These are phyloP conservation scores for Lanistes nyassanus DNA, from an alignment of 1,140 invertebrate species.

Conservation along the genomic window DNA sequence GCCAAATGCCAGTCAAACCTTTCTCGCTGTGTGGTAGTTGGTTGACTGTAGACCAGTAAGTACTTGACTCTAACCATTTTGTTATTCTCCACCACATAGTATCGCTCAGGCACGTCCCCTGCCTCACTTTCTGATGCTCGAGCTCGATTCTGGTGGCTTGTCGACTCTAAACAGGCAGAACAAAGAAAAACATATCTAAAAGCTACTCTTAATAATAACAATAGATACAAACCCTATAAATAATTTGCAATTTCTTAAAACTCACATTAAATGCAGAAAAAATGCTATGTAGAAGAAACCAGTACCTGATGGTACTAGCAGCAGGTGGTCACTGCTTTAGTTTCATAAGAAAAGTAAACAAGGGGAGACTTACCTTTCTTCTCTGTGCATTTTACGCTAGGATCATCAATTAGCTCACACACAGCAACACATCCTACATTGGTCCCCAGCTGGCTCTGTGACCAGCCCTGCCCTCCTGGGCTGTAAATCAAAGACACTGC, in stretches of 20 bases:
- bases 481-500: constrained; percentile 77
- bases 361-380: constrained; percentile 51
- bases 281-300: no score
- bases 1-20: not conserved
- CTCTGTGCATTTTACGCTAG: constrained; percentile 69
- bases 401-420: constrained; percentile 81
- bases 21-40: constrained; percentile 27
- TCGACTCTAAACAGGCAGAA: not conserved
- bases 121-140: constrained; percentile 62
- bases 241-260: no score
- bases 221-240: no score
- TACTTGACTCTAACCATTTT: constrained; percentile 81
- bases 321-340: no score
- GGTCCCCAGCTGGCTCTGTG: constrained; percentile 77
- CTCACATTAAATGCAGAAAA: no score
- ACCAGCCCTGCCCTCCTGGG: constrained; percentile 78
- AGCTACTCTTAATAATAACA: no score
- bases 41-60: constrained; percentile 76
- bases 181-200: not conserved
- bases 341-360: no score
- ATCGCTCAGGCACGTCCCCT: constrained; percentile 76
- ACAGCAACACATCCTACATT: constrained; percentile 81
- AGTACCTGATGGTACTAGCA: no score
- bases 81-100: constrained; percentile 81
- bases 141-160: constrained; percentile 36